These are phyloP conservation scores for Rallus limicola DNA, from an alignment of 2,113 vertebrate genomes.

Conservation along the genomic window DNA sequence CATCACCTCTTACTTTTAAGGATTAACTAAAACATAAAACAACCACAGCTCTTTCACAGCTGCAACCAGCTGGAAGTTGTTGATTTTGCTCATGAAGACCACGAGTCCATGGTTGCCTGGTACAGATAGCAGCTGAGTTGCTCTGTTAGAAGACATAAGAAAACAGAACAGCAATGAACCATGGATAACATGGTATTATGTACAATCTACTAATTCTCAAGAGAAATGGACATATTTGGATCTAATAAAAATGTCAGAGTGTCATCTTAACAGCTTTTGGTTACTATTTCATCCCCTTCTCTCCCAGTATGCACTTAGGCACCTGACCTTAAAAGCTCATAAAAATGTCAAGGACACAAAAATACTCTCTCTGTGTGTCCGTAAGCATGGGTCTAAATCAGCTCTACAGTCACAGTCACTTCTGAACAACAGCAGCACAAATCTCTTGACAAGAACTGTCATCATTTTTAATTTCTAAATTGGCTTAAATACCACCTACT, in stretches of 20 bases:
- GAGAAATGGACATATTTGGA: neutral
- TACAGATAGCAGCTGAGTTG: neutral
- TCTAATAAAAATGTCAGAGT: neutral
- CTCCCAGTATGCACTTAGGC: neutral
- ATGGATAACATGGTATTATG: neutral
- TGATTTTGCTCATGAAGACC: neutral
- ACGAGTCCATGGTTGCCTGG: accelerated
- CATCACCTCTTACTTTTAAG: neutral
- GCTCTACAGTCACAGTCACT: neutral
- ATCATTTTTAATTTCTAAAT: neutral
- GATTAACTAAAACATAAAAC: neutral
- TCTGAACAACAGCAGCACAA: neutral
- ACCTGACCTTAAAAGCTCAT: neutral
- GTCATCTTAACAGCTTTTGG: neutral
- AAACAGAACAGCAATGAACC: neutral
- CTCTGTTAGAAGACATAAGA: neutral
- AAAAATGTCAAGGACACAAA: neutral
- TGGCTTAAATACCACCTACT: neutral
- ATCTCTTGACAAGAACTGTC: neutral
- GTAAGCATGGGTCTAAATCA: neutral
- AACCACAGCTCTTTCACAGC: neutral
- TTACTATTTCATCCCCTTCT: neutral
- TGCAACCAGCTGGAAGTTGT: neutral
- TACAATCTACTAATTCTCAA: neutral
- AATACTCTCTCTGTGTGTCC: neutral